A percentile compares a stretch with the other conserved stretches of the same genome.
Evolutionary conservation across 1,140 invertebrate species (phyloP).

Genomic region (Drosophila leontia): DNA sequence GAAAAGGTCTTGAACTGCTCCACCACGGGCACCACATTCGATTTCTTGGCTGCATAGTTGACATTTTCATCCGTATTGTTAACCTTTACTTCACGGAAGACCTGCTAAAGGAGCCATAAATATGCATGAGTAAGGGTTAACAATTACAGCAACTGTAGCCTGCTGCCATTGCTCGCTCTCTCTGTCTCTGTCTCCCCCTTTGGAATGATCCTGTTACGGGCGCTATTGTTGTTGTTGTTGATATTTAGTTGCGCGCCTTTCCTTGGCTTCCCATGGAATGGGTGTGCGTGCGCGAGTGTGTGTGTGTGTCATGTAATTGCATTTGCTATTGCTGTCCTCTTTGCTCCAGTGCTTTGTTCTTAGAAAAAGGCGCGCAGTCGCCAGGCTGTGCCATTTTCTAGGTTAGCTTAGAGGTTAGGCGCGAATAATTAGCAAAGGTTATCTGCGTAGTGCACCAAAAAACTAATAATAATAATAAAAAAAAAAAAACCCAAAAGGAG

Average conservation of each 20-base stretch:
- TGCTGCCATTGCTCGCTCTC: not conserved
- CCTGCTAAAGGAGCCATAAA: constrained; percentile 48
- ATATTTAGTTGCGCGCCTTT: constrained; percentile 65
- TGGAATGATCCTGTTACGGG: constrained; percentile 69
- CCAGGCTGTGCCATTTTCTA: constrained; percentile 56
- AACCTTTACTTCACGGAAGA: constrained; percentile 62
- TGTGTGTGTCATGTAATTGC: constrained; percentile 44
- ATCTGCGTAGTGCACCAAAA: constrained; percentile 20
- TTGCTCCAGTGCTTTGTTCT: constrained; percentile 13
- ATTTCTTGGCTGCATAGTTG: constrained; percentile 62
- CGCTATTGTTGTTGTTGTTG: constrained; percentile 36
- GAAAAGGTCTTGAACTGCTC: constrained; percentile 90
- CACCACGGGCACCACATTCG: constrained; percentile 85
- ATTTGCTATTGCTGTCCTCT: constrained; percentile 50
- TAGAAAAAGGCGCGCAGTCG: constrained; percentile 60
- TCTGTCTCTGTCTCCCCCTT: constrained; percentile 9
- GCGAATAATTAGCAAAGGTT: constrained; percentile 38
- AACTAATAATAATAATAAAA: not conserved
- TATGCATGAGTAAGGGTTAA: constrained; percentile 22
- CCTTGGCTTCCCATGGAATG: constrained; percentile 48
- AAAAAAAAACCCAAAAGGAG: not conserved
- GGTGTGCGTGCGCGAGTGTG: constrained; percentile 23
- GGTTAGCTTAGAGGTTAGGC: constrained; percentile 66
- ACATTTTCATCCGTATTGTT: constrained; percentile 51
- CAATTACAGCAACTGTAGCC: constrained; percentile 25